Percentiles rank a stretch among this genome's conserved stretches.
These are phyloP conservation scores for Nerophis ophidion DNA, from an alignment of 2,113 vertebrate genomes.

Conservation along the genomic window DNA sequence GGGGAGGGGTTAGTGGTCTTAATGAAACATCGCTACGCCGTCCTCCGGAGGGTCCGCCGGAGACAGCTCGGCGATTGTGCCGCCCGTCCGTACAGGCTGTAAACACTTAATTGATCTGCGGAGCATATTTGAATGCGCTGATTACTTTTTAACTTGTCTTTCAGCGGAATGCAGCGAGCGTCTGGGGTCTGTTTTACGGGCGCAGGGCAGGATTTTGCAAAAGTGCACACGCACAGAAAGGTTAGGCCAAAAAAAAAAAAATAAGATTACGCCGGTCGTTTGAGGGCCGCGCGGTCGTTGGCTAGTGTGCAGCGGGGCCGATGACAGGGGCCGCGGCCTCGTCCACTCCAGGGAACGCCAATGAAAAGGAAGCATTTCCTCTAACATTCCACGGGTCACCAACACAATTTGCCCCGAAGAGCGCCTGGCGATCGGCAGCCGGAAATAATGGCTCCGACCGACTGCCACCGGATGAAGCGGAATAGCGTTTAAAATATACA, in stretches of 20 bases:
- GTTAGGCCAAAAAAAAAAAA: not conserved
- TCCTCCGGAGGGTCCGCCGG: slow-evolving; percentile 84
- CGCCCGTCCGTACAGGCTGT: slow-evolving; percentile 84
- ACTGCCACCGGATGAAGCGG: slow-evolving; percentile 28
- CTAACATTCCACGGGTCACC: slow-evolving; percentile 72
- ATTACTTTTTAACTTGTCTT: slow-evolving; percentile 76
- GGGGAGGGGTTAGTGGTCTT: slow-evolving; percentile 88
- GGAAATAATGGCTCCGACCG: not conserved
- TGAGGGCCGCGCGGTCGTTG: slow-evolving; percentile 1
- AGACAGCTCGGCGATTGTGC: slow-evolving; percentile 91
- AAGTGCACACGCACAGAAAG: slow-evolving; percentile 30
- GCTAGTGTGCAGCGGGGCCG: slow-evolving; percentile 54
- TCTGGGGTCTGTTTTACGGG: slow-evolving; percentile 52
- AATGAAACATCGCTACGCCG: slow-evolving; percentile 94
- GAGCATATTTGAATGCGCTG: slow-evolving; percentile 62
- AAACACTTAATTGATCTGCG: slow-evolving; percentile 96
- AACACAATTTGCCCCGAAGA: slow-evolving; percentile 74
- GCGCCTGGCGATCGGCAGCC: not conserved
- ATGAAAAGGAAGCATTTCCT: slow-evolving; percentile 80
- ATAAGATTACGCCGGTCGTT: not conserved
- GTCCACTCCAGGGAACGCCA: slow-evolving; percentile 69
- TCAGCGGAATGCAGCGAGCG: slow-evolving; percentile 37
- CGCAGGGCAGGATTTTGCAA: slow-evolving; percentile 46
- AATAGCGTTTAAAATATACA: slow-evolving; percentile 36
- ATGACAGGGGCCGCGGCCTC: slow-evolving; percentile 74